Percentiles rank a stretch among this genome's conserved stretches.
Conservation (phyloP, 2,797 vertebrate species). For the Gymnodraco acuticeps region DNA sequence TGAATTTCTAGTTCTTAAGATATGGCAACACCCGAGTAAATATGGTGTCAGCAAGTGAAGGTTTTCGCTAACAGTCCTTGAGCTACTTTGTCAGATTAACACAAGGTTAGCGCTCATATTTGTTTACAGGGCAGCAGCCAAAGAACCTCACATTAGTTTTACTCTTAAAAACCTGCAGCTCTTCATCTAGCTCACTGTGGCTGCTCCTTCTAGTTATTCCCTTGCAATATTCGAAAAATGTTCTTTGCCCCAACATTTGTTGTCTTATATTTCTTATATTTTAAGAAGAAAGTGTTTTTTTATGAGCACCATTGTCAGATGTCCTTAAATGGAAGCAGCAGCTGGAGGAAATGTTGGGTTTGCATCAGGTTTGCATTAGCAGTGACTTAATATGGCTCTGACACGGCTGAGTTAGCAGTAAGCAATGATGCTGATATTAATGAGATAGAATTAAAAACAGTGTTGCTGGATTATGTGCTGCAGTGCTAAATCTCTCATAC, state of each 20-base stretch:
- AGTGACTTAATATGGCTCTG: background rate
- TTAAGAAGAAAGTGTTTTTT: background rate
- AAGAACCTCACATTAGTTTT: too few species aligned
- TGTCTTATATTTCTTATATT: slow-evolving; percentile 4
- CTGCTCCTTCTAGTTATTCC: slow-evolving; percentile 1
- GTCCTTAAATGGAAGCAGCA: background rate
- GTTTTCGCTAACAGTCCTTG: background rate
- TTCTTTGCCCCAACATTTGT: background rate
- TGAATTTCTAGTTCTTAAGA: background rate
- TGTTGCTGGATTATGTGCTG: slow-evolving; percentile 17
- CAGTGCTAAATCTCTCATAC: slow-evolving; percentile 11
- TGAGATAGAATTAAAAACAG: slow-evolving; percentile 14
- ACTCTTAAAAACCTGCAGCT: too few species aligned
- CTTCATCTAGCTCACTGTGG: background rate
- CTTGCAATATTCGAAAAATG: background rate
- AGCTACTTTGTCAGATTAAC: slow-evolving; percentile 4
- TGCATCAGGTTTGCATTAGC: background rate
- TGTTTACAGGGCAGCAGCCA: background rate
- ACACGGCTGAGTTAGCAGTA: background rate
- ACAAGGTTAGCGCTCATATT: background rate
- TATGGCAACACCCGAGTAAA: background rate
- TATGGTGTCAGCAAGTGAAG: background rate
- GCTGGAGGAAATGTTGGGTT: background rate
- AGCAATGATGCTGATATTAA: slow-evolving; percentile 3
- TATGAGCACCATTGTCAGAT: background rate